Percentiles rank a stretch among this genome's conserved stretches.
These are phyloP conservation scores for Mallotus villosus DNA, from an alignment of 2,797 vertebrate species.

Conservation along the genomic window DNA sequence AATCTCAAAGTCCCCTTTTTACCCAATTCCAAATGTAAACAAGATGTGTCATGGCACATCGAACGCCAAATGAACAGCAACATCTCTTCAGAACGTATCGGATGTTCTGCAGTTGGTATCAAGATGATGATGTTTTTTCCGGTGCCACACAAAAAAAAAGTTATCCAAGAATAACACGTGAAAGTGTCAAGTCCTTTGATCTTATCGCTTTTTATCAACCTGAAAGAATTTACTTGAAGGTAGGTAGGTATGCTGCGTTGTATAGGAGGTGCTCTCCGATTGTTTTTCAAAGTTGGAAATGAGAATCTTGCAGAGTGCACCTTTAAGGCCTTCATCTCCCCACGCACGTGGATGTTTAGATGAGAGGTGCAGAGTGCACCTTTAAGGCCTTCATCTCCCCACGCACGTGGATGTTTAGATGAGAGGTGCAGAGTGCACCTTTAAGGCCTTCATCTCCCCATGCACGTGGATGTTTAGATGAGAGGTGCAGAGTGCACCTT, in stretches of 20 bases:
- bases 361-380: too few species aligned
- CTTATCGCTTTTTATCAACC: too few species aligned
- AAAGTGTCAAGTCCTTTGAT: too few species aligned
- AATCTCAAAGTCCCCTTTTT: conserved; percentile 72
- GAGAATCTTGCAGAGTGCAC: conserved; percentile 44
- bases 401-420: conserved; percentile 70
- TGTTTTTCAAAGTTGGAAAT: conserved; percentile 22
- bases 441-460: conserved; percentile 69
- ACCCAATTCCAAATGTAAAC: conserved; percentile 77
- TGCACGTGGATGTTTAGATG: conserved; percentile 70
- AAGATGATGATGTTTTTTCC: conserved; percentile 34
- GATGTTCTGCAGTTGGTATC: conserved; percentile 46
- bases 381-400: conserved; percentile 70
- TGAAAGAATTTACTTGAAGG: too few species aligned
- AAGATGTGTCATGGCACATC: conserved; percentile 74
- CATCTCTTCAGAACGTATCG: conserved; percentile 35
- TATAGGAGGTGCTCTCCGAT: too few species aligned
- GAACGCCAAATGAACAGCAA: conserved; percentile 72
- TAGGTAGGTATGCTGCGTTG: too few species aligned
- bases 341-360: conserved; percentile 69
- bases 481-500: conserved; percentile 64
- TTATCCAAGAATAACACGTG: too few species aligned
- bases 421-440: conserved; percentile 63
- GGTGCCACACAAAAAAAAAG: too few species aligned
- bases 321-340: conserved; percentile 69